These are phyloP conservation scores for Pungitius pungitius DNA, from an alignment of 2,113 vertebrate genomes.

Conservation along the genomic window DNA sequence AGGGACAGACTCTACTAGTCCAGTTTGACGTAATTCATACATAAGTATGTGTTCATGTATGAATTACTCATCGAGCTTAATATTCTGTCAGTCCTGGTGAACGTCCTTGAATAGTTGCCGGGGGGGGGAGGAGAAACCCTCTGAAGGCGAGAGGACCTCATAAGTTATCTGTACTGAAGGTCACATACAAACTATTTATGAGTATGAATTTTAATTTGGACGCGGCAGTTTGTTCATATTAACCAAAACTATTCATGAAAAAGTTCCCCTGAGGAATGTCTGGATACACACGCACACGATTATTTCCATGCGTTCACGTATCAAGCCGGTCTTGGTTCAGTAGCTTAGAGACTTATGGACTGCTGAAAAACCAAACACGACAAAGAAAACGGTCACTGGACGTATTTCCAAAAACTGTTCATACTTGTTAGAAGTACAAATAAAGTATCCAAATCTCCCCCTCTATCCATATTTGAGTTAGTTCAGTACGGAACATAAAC, in stretches of 20 bases:
- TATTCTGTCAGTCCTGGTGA: neutral
- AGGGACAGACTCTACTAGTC: slow-evolving; percentile 20
- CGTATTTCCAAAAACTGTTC: neutral
- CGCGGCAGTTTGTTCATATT: slow-evolving; percentile 18
- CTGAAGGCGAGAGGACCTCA: neutral
- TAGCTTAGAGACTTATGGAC: neutral
- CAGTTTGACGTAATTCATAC: neutral
- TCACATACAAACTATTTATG: slow-evolving; percentile 22
- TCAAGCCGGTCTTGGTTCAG: too few relatives aligned
- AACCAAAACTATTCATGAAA: slow-evolving; percentile 27
- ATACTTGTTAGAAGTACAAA: neutral
- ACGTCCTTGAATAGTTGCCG: neutral
- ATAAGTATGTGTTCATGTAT: too few relatives aligned
- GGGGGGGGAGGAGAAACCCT: too few relatives aligned
- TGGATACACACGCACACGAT: neutral
- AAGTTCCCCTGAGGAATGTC: slow-evolving; percentile 8
- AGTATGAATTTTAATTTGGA: slow-evolving; percentile 26
- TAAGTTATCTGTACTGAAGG: slow-evolving; percentile 16
- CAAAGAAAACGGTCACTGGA: neutral
- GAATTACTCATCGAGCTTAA: neutral
- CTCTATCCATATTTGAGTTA: neutral
- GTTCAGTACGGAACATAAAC: too few relatives aligned
- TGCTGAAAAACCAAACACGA: neutral
- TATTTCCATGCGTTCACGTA: neutral
- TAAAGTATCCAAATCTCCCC: neutral